Conservation (phyloP, 2,888 invertebrate genomes). For the Spialia ferax region DNA sequence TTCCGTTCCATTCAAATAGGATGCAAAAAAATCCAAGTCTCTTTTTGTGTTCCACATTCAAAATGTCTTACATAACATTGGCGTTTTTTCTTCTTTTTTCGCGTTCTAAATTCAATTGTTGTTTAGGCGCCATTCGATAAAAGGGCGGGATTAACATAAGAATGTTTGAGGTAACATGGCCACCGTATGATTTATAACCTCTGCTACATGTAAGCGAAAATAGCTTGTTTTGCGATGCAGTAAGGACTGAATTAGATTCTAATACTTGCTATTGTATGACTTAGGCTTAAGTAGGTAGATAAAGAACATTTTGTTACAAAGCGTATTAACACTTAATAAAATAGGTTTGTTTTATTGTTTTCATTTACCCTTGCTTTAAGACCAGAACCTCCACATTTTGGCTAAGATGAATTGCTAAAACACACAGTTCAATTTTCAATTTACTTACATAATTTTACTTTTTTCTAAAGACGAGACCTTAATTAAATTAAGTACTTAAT, state of each 20-base stretch:
- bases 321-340: constrained; percentile 15
- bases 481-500: too few relatives aligned
- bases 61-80: constrained; percentile 19
- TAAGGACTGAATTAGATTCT: constrained; percentile 7
- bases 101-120: constrained; percentile 48
- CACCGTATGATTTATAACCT: constrained; percentile 35
- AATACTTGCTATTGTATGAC: background rate
- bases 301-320: constrained; percentile 21
- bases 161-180: constrained; percentile 38
- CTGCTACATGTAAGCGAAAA: background rate
- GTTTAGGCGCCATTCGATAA: constrained; percentile 40
- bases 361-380: too few relatives aligned
- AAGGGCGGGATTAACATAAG: constrained; percentile 40
- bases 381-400: too few relatives aligned
- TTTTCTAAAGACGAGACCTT: too few relatives aligned
- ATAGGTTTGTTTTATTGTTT: constrained; percentile 1
- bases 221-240: background rate
- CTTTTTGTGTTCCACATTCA: constrained; percentile 25
- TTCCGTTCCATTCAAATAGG: constrained; percentile 20
- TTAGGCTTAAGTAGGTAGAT: constrained; percentile 14
- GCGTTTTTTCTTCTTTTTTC: constrained; percentile 39
- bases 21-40: constrained; percentile 17
- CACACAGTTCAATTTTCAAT: too few relatives aligned
- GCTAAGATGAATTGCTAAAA: too few relatives aligned
- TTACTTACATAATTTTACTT: too few relatives aligned